A percentile compares a stretch with the other conserved stretches of the same genome.
phyloP scores from a whole-genome alignment of 1,140 invertebrate species.

The Drosophila orena region DNA sequence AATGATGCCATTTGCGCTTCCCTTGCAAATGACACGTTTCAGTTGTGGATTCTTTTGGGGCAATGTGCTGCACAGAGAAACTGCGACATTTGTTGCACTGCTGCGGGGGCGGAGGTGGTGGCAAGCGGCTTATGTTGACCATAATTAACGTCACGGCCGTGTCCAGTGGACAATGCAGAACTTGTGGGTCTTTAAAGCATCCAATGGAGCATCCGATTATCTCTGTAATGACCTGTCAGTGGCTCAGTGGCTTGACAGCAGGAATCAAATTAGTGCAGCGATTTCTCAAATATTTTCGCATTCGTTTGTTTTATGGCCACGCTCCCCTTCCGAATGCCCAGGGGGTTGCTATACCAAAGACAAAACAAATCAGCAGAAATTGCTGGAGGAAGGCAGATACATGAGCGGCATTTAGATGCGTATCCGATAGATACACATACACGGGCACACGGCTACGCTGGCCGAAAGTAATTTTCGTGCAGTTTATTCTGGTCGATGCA shows the following conservation, averaged over 20 bases:
- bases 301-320: conserved; percentile 47
- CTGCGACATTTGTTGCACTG: conserved; percentile 29
- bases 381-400: conserved; percentile 31
- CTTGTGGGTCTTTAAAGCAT: conserved; percentile 19
- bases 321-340: conserved; percentile 5
- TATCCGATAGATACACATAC: conserved; percentile 65
- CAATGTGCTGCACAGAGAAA: conserved; percentile 42
- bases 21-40: conserved; percentile 69
- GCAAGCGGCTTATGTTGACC: conserved; percentile 32
- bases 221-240: conserved; percentile 41
- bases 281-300: conserved; percentile 50
- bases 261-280: conserved; percentile 63
- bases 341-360: conserved; percentile 17
- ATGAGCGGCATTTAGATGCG: conserved; percentile 64
- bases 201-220: conserved; percentile 6
- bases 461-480: conserved; percentile 41
- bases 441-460: conserved; percentile 14
- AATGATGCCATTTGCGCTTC: conserved; percentile 53
- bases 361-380: conserved; percentile 64
- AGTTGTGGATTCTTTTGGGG: conserved; percentile 55
- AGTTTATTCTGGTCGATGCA: conserved; percentile 19
- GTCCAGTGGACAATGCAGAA: conserved; percentile 18
- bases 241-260: conserved; percentile 34
- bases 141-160: conserved; percentile 71
- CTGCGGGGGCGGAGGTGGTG: neutral